A percentile compares a stretch with the other conserved stretches of the same genome.
phyloP scores from a whole-genome alignment of 2,888 invertebrate genomes.

The Ganaspis brasiliensis region DNA sequence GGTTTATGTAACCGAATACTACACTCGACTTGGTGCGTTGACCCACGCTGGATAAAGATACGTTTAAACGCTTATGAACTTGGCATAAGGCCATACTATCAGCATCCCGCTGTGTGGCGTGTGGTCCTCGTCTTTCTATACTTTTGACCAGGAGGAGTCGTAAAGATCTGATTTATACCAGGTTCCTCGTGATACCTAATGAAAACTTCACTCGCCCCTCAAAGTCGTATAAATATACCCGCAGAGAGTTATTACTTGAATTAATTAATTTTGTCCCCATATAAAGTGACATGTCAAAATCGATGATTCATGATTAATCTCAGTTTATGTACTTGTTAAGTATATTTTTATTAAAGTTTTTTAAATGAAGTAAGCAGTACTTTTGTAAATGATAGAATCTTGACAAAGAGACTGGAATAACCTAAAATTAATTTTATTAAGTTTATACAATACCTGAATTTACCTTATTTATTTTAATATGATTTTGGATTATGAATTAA shows the following conservation, averaged over 20 bases:
- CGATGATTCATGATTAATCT: no score
- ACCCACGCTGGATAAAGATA: slow-evolving; percentile 14
- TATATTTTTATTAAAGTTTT: no score
- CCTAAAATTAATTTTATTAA: no score
- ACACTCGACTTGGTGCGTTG: slow-evolving; percentile 30
- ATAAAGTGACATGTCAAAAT: no score
- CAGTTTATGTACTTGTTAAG: no score
- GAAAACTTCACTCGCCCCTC: not conserved
- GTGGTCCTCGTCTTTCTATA: not conserved
- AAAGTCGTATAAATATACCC: not conserved
- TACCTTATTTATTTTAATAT: no score
- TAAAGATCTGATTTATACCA: slow-evolving; percentile 26
- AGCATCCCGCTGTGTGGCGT: not conserved
- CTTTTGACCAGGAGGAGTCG: slow-evolving; percentile 8
- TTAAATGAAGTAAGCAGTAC: no score
- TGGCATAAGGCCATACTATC: slow-evolving; percentile 27
- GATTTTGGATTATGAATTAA: no score
- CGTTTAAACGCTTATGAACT: slow-evolving; percentile 16
- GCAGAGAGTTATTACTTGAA: not conserved
- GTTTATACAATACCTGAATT: no score
- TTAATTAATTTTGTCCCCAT: not conserved
- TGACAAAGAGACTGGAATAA: no score
- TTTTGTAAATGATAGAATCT: no score
- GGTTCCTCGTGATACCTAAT: slow-evolving; percentile 17
- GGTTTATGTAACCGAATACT: slow-evolving; percentile 35